Conservation (phyloP, 2,888 invertebrate species). For the Pachliopta kotzebuea region DNA sequence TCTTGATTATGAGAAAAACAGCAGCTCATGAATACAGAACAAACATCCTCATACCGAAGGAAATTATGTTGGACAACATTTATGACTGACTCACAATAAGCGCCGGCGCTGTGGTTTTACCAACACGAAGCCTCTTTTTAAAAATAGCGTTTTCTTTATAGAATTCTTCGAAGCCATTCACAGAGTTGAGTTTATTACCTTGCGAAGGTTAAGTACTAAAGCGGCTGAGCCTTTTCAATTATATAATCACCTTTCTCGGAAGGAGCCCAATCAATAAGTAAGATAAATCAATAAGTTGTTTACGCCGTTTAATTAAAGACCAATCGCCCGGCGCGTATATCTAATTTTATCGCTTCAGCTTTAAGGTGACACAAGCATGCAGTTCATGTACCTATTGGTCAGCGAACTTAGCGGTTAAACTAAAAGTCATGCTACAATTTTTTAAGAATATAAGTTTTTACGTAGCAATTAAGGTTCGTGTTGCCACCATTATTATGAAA, state of each 20-base stretch:
- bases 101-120: constrained; percentile 15
- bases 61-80: constrained; percentile 22
- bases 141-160: constrained; percentile 9
- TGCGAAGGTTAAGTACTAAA: constrained; percentile 2
- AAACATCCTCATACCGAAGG: constrained; percentile 27
- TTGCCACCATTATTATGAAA: not conserved
- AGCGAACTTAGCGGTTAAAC: too few relatives aligned
- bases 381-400: not conserved
- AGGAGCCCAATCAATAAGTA: not conserved
- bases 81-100: constrained; percentile 9
- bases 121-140: constrained; percentile 20
- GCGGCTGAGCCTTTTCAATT: constrained; percentile 1
- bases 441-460: too few relatives aligned
- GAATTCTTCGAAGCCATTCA: constrained; percentile 8
- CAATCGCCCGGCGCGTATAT: not conserved
- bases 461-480: too few relatives aligned
- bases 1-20: constrained; percentile 6
- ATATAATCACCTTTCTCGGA: constrained; percentile 4
- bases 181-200: not conserved
- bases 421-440: too few relatives aligned
- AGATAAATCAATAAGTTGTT: too few relatives aligned
- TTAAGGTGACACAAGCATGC: not conserved
- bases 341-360: not conserved
- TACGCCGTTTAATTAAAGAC: not conserved
- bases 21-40: constrained; percentile 8